Percentiles rank a stretch among this genome's conserved stretches.
These are phyloP conservation scores for Thunnus thynnus DNA, from an alignment of 2,113 vertebrate genomes.

Conservation along the genomic window DNA sequence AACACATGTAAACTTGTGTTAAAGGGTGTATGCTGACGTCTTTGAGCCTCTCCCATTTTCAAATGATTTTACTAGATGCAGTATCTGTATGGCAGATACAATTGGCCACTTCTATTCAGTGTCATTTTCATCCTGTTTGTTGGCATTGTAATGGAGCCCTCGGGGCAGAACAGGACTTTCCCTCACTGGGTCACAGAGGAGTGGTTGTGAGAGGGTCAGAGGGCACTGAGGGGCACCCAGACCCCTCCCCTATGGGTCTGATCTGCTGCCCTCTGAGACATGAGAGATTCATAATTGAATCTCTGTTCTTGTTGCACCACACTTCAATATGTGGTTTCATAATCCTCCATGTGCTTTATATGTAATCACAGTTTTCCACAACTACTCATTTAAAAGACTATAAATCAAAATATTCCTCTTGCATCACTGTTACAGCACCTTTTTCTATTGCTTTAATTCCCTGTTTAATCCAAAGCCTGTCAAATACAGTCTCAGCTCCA, in stretches of 20 bases:
- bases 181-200: constrained; percentile 45
- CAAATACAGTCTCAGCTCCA: background rate
- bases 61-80: constrained; percentile 2
- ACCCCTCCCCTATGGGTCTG: constrained; percentile 19
- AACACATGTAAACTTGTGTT: background rate
- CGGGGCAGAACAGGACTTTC: constrained; percentile 33
- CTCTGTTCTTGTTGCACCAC: constrained; percentile 20
- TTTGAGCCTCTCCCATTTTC: background rate
- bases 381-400: background rate
- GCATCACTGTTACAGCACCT: background rate
- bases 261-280: background rate
- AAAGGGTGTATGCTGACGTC: background rate
- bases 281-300: constrained; percentile 13
- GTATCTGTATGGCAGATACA: constrained; percentile 20
- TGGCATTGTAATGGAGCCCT: background rate
- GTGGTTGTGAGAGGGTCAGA: constrained; percentile 21
- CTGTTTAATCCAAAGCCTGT: background rate
- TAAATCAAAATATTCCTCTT: background rate
- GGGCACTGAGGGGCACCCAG: constrained; percentile 3
- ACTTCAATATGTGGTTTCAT: constrained; percentile 7
- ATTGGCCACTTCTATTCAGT: constrained; percentile 7
- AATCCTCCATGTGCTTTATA: background rate
- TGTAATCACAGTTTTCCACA: background rate
- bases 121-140: constrained; percentile 40
- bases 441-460: background rate